phyloP scores from a whole-genome alignment of 2,113 vertebrate genomes.

The Eurystomus gularis region DNA sequence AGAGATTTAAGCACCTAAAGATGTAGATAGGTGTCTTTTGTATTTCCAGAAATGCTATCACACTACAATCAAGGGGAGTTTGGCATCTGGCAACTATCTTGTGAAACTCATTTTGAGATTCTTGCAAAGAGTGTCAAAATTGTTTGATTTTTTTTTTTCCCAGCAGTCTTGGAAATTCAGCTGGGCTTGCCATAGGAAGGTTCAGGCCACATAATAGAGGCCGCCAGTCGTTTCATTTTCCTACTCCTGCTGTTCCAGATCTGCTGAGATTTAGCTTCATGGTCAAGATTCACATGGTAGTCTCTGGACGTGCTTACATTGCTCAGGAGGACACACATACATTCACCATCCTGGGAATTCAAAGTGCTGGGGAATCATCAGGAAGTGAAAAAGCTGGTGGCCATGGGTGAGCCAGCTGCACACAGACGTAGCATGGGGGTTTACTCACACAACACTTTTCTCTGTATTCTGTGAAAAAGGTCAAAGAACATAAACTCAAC shows the following conservation, averaged over 20 bases:
- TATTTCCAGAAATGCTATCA: conserved; percentile 12
- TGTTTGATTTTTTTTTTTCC: no score
- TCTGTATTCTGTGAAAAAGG: neutral
- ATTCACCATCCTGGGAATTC: rapidly evolving
- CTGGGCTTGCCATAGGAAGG: neutral
- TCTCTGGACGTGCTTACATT: rapidly evolving
- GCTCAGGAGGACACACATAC: rapidly evolving
- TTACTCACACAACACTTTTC: neutral
- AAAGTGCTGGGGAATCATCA: rapidly evolving
- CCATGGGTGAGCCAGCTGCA: neutral
- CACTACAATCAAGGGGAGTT: neutral
- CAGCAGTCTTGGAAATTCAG: neutral
- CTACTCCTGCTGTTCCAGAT: rapidly evolving
- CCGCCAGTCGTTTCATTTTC: neutral
- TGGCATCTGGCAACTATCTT: conserved; percentile 5
- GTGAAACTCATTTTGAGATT: neutral
- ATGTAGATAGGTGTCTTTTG: neutral
- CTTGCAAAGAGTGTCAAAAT: neutral
- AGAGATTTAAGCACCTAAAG: conserved; percentile 29
- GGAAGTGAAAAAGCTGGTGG: neutral
- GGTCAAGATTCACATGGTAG: neutral
- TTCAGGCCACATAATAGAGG: neutral
- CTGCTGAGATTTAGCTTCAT: neutral
- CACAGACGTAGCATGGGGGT: rapidly evolving
- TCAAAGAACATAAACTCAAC: neutral